Evolutionary conservation across 2,113 vertebrate species (phyloP), one percentile per base, ranked within the genome.

Genomic region (Archocentrus centrarchus): DNA sequence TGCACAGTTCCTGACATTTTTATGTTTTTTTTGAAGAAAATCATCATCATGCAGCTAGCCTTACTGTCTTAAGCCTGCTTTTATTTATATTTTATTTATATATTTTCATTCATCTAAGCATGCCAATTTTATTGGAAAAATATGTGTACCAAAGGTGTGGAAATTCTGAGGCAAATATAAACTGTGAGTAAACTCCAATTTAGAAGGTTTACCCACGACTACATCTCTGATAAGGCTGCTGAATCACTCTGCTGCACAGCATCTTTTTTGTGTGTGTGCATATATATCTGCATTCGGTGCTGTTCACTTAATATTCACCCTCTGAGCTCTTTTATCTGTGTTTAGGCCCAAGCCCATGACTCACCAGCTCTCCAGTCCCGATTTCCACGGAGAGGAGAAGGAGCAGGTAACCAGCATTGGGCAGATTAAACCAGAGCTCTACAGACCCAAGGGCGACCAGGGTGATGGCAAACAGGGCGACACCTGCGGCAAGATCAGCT

Each of bases 351-450:
- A 95, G 83, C 95, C 94, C 62, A 93, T 96, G 95, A 96, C 96
- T 83, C 95, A 95, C 92, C 96, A 97, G 93, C 92, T 96, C 86
- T 96, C 96, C 91, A 96, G 96, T 73, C 95, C 92, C 0, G 95
- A 96, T 79, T 95, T 96, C 87, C 95, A 94, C 2, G 92, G 88
- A 2, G 96, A 97, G 66, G 96, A 96, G 76, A 96, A 97, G 88
- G 97, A 98, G 64, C 97, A 98, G 91, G 96, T 97, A 77, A 98
- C 97, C 85, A 96, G 97, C 92, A 98, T 98, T 0, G 97, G 97
- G 20, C 97, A 98, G 93, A 98, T 98, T 90, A 97, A 98, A 76
- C 97, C 97, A 0, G 97, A 98, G 93, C 93, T 98, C 50, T 98
- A 98, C 94, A 94, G 97, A 77, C 95, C 96, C 30, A 96, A 96